Evolutionary conservation across 1,140 invertebrate genomes (phyloP), one percentile per base, ranked within the genome.

Genomic region (Tetraneura akinire): DNA sequence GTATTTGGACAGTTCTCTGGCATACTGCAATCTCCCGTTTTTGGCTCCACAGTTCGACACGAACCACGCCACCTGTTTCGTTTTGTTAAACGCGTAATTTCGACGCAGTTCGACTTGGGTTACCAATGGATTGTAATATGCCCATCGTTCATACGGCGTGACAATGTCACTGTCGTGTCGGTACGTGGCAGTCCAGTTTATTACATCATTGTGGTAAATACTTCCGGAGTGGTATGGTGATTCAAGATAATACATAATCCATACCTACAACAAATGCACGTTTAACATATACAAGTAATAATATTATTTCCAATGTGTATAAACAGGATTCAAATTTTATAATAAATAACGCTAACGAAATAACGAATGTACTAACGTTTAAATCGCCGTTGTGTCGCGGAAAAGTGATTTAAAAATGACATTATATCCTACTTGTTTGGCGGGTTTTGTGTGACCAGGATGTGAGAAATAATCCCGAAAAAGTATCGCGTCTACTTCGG

Each of bases 141-240:
- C 91, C 93, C 95, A 98, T 83, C 93, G 91, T 85, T 97, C 96
- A 84, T 98, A 98, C 0, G 97, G 97, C 1, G 97, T 92, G 3
- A 98, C 96, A 81, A 99, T 91, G 83, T 97, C 96, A 29, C 95
- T 97, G 85, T 98, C 97, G 32, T 92, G 90, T 55, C 97, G 89
- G 85, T 94, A 99, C 0, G 95, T 96, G 0, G 94, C 94, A 21
- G 96, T 98, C 96, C 96, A 98, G 87, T 99, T 98, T 85, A 96
- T 92, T 3, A 94, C 90, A 84, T 93, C 88, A 45, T 92, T 89
- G 82, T 92, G 90, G 84, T 92, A 91, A 64, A 97, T 90, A 68
- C 91, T 92, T 83, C 94, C 93, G 4, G 95, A 97, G 86, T 97
- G 94, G 86, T 96, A 94, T 10, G 96, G 96, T 87, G 94, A 96